These are phyloP conservation scores for Scyliorhinus canicula DNA, from an alignment of 2,797 vertebrate species.

Conservation along the genomic window DNA sequence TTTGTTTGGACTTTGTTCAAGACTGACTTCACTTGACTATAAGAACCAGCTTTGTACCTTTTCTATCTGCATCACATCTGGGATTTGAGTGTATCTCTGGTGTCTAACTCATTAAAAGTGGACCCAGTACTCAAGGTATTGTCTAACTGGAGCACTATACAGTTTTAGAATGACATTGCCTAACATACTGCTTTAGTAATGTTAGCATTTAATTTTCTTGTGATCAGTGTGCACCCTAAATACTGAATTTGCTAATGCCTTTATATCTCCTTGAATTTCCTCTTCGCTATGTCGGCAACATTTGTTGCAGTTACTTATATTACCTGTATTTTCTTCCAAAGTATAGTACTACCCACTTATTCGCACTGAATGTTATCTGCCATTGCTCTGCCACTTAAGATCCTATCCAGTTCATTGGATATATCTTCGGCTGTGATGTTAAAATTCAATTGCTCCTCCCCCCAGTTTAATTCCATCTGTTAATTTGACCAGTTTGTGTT, in stretches of 20 bases:
- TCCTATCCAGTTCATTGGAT: neutral
- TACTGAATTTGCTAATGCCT: neutral
- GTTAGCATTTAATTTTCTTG: neutral
- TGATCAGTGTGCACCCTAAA: neutral
- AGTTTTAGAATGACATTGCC: neutral
- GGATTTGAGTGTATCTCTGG: neutral
- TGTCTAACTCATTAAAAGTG: neutral
- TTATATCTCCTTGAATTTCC: neutral
- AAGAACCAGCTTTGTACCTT: neutral
- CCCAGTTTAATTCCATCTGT: neutral
- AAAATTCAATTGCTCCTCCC: neutral
- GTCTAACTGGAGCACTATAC: neutral
- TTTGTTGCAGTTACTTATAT: neutral
- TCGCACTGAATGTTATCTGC: neutral
- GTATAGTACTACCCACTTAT: neutral
- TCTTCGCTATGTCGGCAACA: neutral
- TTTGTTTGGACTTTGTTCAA: neutral
- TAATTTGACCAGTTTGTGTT: neutral
- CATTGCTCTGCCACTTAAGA: neutral
- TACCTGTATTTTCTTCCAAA: neutral
- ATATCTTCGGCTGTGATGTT: neutral
- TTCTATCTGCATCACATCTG: neutral
- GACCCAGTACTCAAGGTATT: neutral
- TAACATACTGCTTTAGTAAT: neutral
- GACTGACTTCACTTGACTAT: neutral